Conservation (phyloP, 2,888 invertebrate species). For the Phyto melanocephala region DNA sequence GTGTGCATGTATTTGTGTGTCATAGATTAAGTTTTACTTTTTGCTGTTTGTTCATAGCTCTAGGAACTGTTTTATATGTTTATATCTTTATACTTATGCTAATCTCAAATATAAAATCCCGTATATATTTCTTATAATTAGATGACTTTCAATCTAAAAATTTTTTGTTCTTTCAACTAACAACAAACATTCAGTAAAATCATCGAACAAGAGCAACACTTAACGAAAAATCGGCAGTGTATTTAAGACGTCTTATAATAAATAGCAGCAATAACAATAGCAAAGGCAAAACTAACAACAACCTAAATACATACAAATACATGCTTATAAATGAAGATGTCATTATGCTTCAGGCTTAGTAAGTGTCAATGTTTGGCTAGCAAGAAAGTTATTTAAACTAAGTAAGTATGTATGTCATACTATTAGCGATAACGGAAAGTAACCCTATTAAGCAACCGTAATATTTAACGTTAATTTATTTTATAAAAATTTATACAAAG, state of each 20-base stretch:
- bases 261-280: neutral
- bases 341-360: neutral
- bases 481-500: too few species aligned
- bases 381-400: neutral
- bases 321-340: neutral
- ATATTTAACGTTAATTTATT: too few species aligned
- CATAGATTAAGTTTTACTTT: neutral
- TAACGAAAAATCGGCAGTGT: slow-evolving; percentile 3
- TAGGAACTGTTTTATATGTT: neutral
- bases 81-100: neutral
- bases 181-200: neutral
- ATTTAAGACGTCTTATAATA: neutral
- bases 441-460: too few species aligned
- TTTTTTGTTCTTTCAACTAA: neutral
- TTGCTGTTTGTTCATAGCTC: neutral
- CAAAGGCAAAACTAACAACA: neutral
- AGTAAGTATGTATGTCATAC: neutral
- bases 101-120: slow-evolving; percentile 14
- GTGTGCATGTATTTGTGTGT: neutral
- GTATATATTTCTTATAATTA: slow-evolving; percentile 33
- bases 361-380: neutral
- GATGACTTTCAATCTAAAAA: neutral
- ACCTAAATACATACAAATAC: neutral
- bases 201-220: neutral
- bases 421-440: too few species aligned